Evolutionary conservation across 2,797 vertebrate genomes (phyloP).

Genomic region (Sternotherus odoratus): DNA sequence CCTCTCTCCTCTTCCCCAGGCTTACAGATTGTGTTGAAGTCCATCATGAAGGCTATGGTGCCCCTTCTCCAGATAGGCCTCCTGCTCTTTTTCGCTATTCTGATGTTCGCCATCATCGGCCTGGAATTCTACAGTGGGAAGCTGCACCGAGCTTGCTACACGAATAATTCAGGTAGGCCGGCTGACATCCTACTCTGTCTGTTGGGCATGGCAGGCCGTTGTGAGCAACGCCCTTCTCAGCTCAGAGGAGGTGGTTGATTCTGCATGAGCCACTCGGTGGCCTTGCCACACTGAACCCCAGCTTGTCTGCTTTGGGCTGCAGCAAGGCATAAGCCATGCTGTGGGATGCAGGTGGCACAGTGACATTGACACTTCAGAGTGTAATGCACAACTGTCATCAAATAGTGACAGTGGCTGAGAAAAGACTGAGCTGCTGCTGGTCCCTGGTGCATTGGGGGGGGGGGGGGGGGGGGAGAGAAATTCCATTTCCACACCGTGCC

Average conservation of each 20-base stretch:
- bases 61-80: conserved; percentile 97
- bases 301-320: neutral
- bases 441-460: neutral
- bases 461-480: neutral
- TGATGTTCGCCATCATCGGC: conserved; percentile 99
- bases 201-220: neutral
- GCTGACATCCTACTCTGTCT: neutral
- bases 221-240: neutral
- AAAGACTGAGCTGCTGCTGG: neutral
- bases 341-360: neutral
- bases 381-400: neutral
- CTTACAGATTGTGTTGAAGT: conserved; percentile 97
- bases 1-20: conserved; percentile 78
- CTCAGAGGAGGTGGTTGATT: neutral
- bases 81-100: conserved; percentile 97
- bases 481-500: neutral
- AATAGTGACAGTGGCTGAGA: neutral
- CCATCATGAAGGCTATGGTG: conserved; percentile 99
- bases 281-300: neutral
- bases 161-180: conserved; percentile 84
- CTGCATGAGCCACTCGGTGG: neutral
- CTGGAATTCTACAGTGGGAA: conserved; percentile 98
- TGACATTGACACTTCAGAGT: neutral
- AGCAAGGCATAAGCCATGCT: neutral
- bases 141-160: conserved; percentile 91